Conservation (phyloP, 2,888 invertebrate species). For the Lithophane leautieri region DNA sequence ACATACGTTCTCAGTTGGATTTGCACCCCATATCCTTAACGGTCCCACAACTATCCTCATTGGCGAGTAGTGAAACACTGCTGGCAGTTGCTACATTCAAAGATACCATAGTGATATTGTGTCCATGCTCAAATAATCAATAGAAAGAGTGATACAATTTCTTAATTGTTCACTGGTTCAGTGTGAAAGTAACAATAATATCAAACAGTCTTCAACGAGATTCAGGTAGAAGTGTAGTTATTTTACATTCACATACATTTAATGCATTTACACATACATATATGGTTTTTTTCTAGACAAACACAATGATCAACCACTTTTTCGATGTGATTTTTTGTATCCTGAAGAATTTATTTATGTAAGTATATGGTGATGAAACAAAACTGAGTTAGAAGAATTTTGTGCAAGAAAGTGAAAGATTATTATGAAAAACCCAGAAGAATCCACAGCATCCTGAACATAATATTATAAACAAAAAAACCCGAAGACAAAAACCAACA, state of each 20-base stretch:
- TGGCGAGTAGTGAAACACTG: neutral
- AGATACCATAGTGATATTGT: constrained; percentile 8
- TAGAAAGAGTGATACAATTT: neutral
- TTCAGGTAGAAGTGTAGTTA: constrained; percentile 15
- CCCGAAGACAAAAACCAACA: constrained; percentile 66
- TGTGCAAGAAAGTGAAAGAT: constrained; percentile 38
- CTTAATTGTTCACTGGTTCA: constrained; percentile 6
- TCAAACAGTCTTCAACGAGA: constrained; percentile 15
- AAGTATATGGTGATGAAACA: constrained; percentile 43
- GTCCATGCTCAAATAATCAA: constrained; percentile 26
- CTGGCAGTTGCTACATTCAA: neutral
- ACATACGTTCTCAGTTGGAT: neutral
- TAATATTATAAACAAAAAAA: constrained; percentile 30
- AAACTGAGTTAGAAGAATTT: constrained; percentile 28
- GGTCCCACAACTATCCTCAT: neutral
- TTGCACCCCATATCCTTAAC: neutral
- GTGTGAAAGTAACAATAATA: constrained; percentile 9
- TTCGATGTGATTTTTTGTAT: neutral
- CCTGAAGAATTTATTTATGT: constrained; percentile 1
- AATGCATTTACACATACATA: constrained; percentile 38
- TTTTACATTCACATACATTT: constrained; percentile 46
- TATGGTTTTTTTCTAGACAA: constrained; percentile 21
- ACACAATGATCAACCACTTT: constrained; percentile 26
- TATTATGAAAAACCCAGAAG: constrained; percentile 26
- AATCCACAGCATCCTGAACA: constrained; percentile 24